Evolutionary conservation across 2,113 vertebrate genomes (phyloP).

Genomic region (Pagrus major): DNA sequence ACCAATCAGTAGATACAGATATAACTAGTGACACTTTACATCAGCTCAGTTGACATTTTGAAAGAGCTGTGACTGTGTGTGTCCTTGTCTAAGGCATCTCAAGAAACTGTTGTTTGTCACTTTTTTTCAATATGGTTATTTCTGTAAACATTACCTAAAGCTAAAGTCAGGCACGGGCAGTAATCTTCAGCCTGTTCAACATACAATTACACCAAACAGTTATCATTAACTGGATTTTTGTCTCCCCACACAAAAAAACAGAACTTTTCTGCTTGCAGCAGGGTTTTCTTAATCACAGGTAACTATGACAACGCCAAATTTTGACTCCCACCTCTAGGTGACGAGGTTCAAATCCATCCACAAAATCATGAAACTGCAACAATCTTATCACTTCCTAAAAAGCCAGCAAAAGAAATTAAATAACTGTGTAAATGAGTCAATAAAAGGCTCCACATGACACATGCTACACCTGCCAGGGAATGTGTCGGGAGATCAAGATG

Average conservation of each 20-base stretch:
- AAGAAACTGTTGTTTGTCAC: conserved; percentile 16
- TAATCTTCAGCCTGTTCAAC: conserved; percentile 47
- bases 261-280: conserved; percentile 7
- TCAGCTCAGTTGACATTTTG: conserved; percentile 15
- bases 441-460: not conserved
- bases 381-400: not conserved
- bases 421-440: not conserved
- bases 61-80: conserved; percentile 12
- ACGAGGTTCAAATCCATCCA: not conserved
- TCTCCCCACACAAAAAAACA: conserved; percentile 41
- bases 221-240: conserved; percentile 67
- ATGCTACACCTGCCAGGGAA: not conserved
- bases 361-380: not conserved
- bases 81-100: conserved; percentile 11
- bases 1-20: not conserved
- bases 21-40: not conserved
- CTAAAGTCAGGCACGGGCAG: conserved; percentile 28
- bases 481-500: conserved; percentile 6
- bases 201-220: conserved; percentile 64
- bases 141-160: conserved; percentile 57
- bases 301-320: conserved; percentile 6
- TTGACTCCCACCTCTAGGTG: not conserved
- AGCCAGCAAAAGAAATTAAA: not conserved
- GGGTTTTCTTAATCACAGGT: conserved; percentile 49
- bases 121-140: conserved; percentile 51